Evolutionary conservation across 2,888 invertebrate genomes (phyloP).

Genomic region (Oxystoma pomonae): DNA sequence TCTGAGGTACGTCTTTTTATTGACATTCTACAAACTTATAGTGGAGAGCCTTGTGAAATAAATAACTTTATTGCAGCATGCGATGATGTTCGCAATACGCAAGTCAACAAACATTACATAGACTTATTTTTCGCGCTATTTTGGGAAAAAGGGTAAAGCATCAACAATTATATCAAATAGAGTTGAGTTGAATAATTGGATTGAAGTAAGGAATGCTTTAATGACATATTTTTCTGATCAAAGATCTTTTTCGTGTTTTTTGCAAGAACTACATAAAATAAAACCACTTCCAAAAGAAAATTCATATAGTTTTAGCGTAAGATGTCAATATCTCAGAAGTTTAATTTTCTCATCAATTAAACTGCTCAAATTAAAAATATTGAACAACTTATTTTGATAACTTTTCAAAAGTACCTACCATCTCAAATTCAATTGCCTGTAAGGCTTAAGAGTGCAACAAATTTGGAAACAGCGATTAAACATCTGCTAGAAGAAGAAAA

Average conservation of each 20-base stretch:
- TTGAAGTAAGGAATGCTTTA: neutral
- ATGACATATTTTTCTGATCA: neutral
- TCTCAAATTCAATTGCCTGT: neutral
- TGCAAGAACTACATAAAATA: neutral
- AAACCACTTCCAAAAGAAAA: neutral
- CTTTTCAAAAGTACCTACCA: neutral
- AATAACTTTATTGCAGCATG: neutral
- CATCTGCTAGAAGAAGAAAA: neutral
- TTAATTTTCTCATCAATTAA: neutral
- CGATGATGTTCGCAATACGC: neutral
- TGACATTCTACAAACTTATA: neutral
- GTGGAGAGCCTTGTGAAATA: neutral
- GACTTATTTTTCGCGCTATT: neutral
- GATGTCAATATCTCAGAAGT: neutral
- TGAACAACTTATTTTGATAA: neutral
- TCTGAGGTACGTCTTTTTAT: neutral
- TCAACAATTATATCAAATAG: neutral
- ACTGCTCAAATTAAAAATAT: neutral
- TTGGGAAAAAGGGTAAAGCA: neutral
- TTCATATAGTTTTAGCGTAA: neutral
- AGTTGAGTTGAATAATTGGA: neutral
- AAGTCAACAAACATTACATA: neutral
- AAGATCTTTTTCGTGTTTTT: neutral
- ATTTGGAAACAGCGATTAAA: neutral
- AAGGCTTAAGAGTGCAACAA: neutral